Evolutionary conservation across 2,797 vertebrate genomes (phyloP).

Genomic region (Streptopelia turtur): DNA sequence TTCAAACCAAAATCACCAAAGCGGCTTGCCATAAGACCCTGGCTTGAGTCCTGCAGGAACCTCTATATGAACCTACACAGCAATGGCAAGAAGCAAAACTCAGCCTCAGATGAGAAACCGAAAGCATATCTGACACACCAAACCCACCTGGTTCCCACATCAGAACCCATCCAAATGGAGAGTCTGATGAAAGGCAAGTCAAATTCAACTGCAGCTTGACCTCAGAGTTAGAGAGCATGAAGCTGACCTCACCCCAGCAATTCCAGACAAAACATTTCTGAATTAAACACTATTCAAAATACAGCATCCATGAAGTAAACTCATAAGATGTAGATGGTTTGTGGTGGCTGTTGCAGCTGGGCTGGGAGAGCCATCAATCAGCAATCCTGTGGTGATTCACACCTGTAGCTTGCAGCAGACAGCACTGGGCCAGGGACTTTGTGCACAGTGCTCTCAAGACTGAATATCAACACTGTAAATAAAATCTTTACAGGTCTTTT

Average conservation of each 20-base stretch:
- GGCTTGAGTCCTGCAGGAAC: neutral
- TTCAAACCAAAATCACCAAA: neutral
- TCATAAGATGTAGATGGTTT: neutral
- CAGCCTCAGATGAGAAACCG: neutral
- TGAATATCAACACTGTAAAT: slow-evolving; percentile 9
- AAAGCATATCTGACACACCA: neutral
- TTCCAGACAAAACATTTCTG: neutral
- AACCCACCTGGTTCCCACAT: neutral
- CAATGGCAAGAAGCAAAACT: neutral
- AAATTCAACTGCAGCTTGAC: neutral
- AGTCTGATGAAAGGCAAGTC: neutral
- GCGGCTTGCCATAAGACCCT: neutral
- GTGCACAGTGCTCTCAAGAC: neutral
- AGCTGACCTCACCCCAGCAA: neutral
- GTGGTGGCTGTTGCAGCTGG: neutral
- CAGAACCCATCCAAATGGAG: neutral
- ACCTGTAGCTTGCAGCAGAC: neutral
- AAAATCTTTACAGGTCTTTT: neutral
- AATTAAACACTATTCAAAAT: neutral
- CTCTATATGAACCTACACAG: neutral
- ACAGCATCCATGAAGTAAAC: neutral
- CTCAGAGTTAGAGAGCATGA: neutral
- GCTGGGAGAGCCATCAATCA: neutral
- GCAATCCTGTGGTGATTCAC: neutral
- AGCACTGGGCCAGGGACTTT: neutral